phyloP scores from a whole-genome alignment of 2,113 vertebrate species.

The Lota lota region DNA sequence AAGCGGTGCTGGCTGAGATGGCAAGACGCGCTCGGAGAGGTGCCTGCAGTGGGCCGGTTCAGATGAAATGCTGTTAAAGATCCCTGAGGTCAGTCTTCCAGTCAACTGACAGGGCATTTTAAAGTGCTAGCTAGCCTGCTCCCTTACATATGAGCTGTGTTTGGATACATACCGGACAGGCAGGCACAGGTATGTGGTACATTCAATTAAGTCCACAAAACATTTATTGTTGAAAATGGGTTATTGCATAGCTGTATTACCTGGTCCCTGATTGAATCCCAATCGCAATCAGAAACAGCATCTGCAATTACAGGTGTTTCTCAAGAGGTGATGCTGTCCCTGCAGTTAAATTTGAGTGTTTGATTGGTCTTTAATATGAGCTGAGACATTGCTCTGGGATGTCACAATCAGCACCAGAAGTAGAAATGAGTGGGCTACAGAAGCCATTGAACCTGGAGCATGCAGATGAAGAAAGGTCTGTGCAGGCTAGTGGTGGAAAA shows the following conservation, averaged over 20 bases:
- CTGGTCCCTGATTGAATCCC: too few species aligned
- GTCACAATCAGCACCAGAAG: constrained; percentile 42
- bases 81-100: constrained; percentile 24
- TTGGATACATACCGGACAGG: not conserved
- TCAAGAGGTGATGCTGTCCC: not conserved
- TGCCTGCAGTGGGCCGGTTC: constrained; percentile 24
- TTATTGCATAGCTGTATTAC: too few species aligned
- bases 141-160: too few species aligned
- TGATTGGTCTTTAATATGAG: not conserved
- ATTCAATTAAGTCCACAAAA: not conserved
- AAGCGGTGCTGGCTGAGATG: constrained; percentile 21
- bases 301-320: too few species aligned
- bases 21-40: constrained; percentile 10
- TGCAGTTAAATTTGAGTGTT: not conserved
- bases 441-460: constrained; percentile 44
- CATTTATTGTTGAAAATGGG: not conserved
- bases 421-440: constrained; percentile 21
- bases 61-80: constrained; percentile 24
- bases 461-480: constrained; percentile 46
- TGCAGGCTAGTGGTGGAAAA: too few species aligned
- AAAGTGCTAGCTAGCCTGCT: not conserved
- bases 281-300: too few species aligned
- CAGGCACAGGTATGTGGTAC: not conserved
- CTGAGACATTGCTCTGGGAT: constrained; percentile 3
- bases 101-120: constrained; percentile 28